Base-by-base conservation (phyloP, 2,888 invertebrate species). In the Nebria brevicollis region DNA sequence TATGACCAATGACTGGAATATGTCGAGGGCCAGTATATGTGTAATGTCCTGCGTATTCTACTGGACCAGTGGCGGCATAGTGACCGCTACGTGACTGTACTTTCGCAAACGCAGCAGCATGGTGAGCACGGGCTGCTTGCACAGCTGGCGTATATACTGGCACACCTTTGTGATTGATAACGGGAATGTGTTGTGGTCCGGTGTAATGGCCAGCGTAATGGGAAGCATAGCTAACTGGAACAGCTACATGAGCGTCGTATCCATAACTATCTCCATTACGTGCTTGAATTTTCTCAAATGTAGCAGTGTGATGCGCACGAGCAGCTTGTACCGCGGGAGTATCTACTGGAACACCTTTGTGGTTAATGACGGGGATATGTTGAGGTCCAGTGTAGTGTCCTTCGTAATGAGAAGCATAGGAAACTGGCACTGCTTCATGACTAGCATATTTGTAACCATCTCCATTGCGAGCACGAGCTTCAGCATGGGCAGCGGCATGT, bases 271-370 rank as follows among this genome's bases (percentile, higher is more conserved):
- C 34, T 34, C 34, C 34, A 34, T 34, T 34, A 34, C 34, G 34
- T 34, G 34, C 34, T 34, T 34, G 34, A 34, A 34, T 89, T 65
- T 89, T 88, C 34, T 34, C 34, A 34, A 90, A 89, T 42, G 91
- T 90, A 82, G 90, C 89, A 78, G 90, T 88, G 84, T 91, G 91
- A 10, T 87, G 89, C 72, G 89, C 89, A 85, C 90, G 91, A 77
- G 91, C 92, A 74, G 90, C 89, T 84, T 89, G 89, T 66, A 91
- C 91, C 87, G 91, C 91, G 10, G 90, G 89, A 42, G 91, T 90
- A 85, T 91, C 91, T 6, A 90, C 87, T 74, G 91, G 91, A 54
- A 90, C 89, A 77, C 90, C 90, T 82, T 90, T 90, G 82, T 88
- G 89, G 75, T 84, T 83, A 74, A 86, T 83, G 10, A 78, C 75